Evolutionary conservation across 2,113 vertebrate genomes (phyloP), one percentile per base, ranked within the genome.

Genomic region (Coracopsis vasa): DNA sequence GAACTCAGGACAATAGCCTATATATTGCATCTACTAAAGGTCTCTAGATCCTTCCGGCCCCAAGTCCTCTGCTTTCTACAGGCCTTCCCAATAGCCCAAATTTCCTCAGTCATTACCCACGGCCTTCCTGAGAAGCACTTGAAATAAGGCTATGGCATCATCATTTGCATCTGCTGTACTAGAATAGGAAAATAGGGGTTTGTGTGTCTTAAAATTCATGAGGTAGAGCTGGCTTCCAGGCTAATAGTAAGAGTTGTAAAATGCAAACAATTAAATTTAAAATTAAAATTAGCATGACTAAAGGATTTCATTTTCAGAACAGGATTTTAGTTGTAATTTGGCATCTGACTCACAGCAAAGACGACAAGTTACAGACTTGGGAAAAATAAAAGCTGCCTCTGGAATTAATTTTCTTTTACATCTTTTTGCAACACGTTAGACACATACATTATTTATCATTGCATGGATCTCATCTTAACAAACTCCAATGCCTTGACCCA

Each of bases 211-310:
- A 80, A 90, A 88, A 70, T 69, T 80, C 78, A 91, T 37, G 47
- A 73, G 28, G 11, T 65, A 47, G n/a, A 94, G 61, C 53, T 84
- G 72, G 31, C 60, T 97, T 93, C 62, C 31, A 91, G 71, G 35
- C 48, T 88, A 86, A 54, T 80, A 81, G 24, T 75, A 86, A 91
- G 78, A 85, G 42, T 56, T 88, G 77, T 69, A 94, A 93, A 95
- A 85, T 74, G 84, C 48, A 96, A 95, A 95, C 89, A 96, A 92
- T 90, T 94, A 91, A 51, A 94, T 94, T 96, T 92, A 92, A 96
- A 95, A 88, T 95, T 97, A 72, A 88, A 96, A 97, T 93, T 93
- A 96, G 47, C 60, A 71, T 89, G 91, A 94, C 87, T 94, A 96
- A 94, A 97, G 54, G 73, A 92, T 96, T 94, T 92, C 65, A 84